A percentile compares a stretch with the other conserved stretches of the same genome.
Conservation (phyloP, 2,113 vertebrate species). For the Castor canadensis region DNA sequence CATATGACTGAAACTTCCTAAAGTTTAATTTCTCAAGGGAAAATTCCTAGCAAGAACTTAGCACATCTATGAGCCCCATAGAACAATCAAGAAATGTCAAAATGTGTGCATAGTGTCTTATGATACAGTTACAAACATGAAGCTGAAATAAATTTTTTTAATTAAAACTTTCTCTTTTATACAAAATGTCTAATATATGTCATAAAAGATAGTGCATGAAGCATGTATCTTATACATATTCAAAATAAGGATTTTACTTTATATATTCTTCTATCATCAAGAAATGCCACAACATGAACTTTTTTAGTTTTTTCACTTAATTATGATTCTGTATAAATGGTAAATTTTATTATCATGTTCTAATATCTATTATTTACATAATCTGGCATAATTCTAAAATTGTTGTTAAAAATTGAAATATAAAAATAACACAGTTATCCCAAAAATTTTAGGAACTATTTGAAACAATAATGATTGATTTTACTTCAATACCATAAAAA, state of each 20-base stretch:
- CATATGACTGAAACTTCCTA: neutral
- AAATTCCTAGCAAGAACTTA: neutral
- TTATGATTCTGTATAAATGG: neutral
- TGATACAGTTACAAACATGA: neutral
- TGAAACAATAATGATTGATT: neutral
- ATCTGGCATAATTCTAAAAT: neutral
- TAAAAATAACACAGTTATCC: neutral
- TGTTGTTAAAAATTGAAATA: neutral
- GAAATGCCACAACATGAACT: neutral
- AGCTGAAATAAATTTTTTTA: neutral
- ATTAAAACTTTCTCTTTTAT: neutral
- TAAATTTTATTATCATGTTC: neutral
- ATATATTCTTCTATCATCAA: neutral
- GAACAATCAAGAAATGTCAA: neutral
- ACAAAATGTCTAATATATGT: neutral
- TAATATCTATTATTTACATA: neutral
- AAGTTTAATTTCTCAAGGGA: neutral
- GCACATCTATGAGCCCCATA: neutral
- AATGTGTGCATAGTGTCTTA: neutral
- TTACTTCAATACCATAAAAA: neutral
- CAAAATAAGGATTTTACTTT: neutral
- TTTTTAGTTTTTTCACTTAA: conserved; percentile 1
- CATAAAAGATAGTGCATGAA: neutral
- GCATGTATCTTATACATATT: neutral
- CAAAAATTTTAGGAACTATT: neutral